Evolutionary conservation across 2,888 invertebrate species (phyloP).

Genomic region (Amblyjoppa fuscipennis): DNA sequence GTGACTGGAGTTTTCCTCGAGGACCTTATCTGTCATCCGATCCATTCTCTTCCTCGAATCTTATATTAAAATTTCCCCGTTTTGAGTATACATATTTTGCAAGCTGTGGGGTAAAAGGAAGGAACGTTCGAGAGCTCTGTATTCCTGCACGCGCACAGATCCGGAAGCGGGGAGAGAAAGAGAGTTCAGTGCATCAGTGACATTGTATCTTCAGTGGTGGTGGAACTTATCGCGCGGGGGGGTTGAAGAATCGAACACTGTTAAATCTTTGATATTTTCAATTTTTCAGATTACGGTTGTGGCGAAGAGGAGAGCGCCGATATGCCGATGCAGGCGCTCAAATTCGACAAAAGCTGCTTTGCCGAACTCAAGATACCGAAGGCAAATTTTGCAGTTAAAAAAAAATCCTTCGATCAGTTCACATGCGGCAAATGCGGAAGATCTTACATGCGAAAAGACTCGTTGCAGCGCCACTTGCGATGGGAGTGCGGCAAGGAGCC

Average conservation of each 20-base stretch:
- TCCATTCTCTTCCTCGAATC: conserved; percentile 9
- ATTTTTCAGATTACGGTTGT: conserved; percentile 75
- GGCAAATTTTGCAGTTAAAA: conserved; percentile 74
- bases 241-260: conserved; percentile 65
- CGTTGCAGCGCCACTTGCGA: conserved; percentile 87
- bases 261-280: conserved; percentile 76
- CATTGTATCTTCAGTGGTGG: conserved; percentile 54
- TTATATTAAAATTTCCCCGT: not conserved
- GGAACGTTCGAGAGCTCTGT: conserved; percentile 20
- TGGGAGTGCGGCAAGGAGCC: conserved; percentile 87
- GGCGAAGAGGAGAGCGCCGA: conserved; percentile 73
- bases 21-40: not conserved
- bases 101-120: conserved; percentile 47
- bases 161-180: conserved; percentile 20
- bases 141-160: conserved; percentile 54
- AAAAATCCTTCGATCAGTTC: conserved; percentile 83
- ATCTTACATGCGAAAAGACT: conserved; percentile 88
- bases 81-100: conserved; percentile 28
- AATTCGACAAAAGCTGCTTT: conserved; percentile 70
- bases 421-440: conserved; percentile 87
- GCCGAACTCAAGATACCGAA: conserved; percentile 80
- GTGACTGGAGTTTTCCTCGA: conserved; percentile 19
- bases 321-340: conserved; percentile 76
- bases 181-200: conserved; percentile 52
- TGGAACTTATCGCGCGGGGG: conserved; percentile 38